Evolutionary conservation across 1,140 invertebrate genomes (phyloP).

Genomic region (Cephus cinctus): DNA sequence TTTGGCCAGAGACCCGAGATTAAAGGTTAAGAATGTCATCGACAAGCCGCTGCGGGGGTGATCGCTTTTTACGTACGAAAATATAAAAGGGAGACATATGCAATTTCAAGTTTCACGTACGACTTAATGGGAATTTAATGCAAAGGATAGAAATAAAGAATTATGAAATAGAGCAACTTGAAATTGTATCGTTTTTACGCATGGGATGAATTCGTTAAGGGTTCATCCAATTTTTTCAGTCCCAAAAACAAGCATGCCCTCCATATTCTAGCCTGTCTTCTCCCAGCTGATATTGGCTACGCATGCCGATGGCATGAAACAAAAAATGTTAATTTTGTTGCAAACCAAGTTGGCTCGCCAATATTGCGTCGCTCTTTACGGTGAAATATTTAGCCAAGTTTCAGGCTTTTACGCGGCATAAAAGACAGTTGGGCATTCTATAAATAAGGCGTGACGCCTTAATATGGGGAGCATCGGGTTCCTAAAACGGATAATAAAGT

Average conservation of each 20-base stretch:
- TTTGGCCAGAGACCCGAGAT: too few relatives aligned
- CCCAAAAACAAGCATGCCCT: too few relatives aligned
- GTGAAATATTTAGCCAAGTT: constrained; percentile 25
- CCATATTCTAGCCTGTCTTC: too few relatives aligned
- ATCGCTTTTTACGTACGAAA: not conserved
- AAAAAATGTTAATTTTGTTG: constrained; percentile 38
- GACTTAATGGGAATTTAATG: too few relatives aligned
- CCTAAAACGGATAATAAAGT: not conserved
- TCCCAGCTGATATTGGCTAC: constrained; percentile 26
- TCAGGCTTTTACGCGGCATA: constrained; percentile 19
- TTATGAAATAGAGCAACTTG: too few relatives aligned
- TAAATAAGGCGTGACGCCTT: constrained; percentile 22
- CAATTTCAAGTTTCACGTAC: too few relatives aligned
- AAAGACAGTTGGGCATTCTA: constrained; percentile 12
- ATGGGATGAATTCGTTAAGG: too few relatives aligned
- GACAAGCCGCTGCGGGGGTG: too few relatives aligned
- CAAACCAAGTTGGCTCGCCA: constrained; percentile 14
- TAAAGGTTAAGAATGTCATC: too few relatives aligned
- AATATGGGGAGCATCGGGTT: constrained; percentile 19
- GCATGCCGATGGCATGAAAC: constrained; percentile 28
- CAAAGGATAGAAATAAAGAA: not conserved
- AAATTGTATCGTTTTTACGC: too few relatives aligned
- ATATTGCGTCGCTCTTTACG: constrained; percentile 26
- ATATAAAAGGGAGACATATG: too few relatives aligned
- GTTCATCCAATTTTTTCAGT: too few relatives aligned